Percentiles rank a stretch among this genome's conserved stretches.
phyloP scores from a whole-genome alignment of 2,797 vertebrate genomes.

The Protonibea diacanthus region DNA sequence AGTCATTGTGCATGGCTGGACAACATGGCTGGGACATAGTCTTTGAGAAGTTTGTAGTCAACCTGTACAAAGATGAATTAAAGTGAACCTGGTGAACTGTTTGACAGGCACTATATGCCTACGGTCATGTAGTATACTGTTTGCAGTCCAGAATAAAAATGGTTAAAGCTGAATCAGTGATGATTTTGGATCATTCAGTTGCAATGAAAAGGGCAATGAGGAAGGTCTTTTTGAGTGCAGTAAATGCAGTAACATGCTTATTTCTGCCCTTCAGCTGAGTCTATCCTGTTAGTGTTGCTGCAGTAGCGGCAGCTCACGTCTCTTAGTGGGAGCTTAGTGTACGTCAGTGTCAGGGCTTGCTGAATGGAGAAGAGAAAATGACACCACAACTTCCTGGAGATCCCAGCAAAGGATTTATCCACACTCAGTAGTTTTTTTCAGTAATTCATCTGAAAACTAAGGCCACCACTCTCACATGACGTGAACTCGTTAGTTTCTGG shows the following conservation, averaged over 20 bases:
- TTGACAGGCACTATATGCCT: background rate
- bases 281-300: conserved; percentile 41
- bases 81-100: background rate
- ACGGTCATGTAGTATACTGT: background rate
- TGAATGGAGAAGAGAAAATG: conserved; percentile 42
- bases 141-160: background rate
- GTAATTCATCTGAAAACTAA: conserved; percentile 68
- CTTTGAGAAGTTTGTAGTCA: background rate
- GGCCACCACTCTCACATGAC: background rate
- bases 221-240: conserved; percentile 17
- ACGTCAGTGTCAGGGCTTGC: conserved; percentile 49
- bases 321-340: conserved; percentile 53
- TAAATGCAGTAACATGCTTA: conserved; percentile 26
- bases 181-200: conserved; percentile 26
- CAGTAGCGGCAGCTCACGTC: background rate
- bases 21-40: background rate
- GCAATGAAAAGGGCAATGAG: conserved; percentile 9
- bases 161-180: conserved; percentile 14
- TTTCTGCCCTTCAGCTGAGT: conserved; percentile 35
- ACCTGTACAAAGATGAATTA: background rate
- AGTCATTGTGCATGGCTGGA: background rate
- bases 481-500: conserved; percentile 2
- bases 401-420: conserved; percentile 43
- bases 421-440: conserved; percentile 27
- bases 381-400: conserved; percentile 27